phyloP scores from a whole-genome alignment of 2,113 vertebrate species.

The Lonchura striata region DNA sequence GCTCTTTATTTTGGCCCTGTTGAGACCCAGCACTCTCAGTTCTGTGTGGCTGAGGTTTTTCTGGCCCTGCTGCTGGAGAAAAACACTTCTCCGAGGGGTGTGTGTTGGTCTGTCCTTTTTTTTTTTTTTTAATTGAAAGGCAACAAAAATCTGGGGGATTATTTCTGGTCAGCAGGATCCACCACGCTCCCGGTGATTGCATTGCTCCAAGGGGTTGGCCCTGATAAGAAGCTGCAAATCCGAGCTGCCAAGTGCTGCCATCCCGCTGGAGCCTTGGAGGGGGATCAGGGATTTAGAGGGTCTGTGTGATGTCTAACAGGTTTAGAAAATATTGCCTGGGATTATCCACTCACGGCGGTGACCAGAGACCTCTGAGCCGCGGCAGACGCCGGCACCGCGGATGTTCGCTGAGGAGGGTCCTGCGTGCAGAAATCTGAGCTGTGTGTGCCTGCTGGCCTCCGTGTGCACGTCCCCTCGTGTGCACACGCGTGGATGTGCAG shows the following conservation, averaged over 20 bases:
- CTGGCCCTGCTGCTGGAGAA: neutral
- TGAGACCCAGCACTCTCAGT: neutral
- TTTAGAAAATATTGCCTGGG: neutral
- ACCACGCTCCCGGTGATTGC: neutral
- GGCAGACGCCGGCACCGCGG: neutral
- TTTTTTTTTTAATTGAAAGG: neutral
- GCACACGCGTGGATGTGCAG: neutral
- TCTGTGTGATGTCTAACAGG: neutral
- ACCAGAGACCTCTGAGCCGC: neutral
- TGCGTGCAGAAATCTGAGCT: neutral
- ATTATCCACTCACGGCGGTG: neutral
- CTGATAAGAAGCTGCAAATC: neutral
- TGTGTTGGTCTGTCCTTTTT: rapidly evolving
- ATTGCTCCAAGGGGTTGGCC: neutral
- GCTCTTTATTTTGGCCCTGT: neutral
- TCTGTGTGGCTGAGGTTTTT: rapidly evolving
- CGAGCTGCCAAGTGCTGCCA: neutral
- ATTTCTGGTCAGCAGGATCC: neutral
- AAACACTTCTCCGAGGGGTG: neutral
- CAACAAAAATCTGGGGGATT: neutral
- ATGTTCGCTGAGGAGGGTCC: neutral
- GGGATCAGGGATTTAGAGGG: neutral
- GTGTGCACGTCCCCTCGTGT: neutral
- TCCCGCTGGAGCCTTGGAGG: neutral
- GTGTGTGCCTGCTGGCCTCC: rapidly evolving